phyloP scores from a whole-genome alignment of 2,888 invertebrate genomes.

The Drosophila mercatorum region DNA sequence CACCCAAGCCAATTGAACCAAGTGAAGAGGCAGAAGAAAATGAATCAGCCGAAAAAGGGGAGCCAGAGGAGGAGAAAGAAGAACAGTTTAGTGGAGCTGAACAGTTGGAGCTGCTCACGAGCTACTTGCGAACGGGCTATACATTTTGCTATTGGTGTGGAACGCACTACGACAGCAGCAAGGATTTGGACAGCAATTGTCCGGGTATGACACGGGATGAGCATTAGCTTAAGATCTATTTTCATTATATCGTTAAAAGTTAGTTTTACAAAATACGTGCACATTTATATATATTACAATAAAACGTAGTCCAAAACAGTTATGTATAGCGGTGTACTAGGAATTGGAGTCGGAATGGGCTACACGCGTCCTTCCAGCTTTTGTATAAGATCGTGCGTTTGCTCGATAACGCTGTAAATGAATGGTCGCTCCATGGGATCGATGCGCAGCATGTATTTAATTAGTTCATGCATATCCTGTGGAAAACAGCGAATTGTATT shows the following conservation, averaged over 20 bases:
- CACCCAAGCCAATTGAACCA: conserved; percentile 66
- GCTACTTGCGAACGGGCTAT: conserved; percentile 89
- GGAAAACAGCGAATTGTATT: neutral
- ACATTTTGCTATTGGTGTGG: conserved; percentile 93
- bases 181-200: conserved; percentile 88
- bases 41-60: conserved; percentile 81
- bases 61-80: conserved; percentile 63
- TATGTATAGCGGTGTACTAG: conserved; percentile 58
- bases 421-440: conserved; percentile 91
- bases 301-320: conserved; percentile 66
- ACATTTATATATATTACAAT: conserved; percentile 70
- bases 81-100: conserved; percentile 84
- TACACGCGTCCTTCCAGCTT: conserved; percentile 87
- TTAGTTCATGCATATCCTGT: conserved; percentile 89
- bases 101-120: conserved; percentile 87
- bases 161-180: conserved; percentile 87
- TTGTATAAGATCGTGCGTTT: conserved; percentile 86
- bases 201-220: conserved; percentile 88
- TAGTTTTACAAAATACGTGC: conserved; percentile 58
- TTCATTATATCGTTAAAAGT: conserved; percentile 19
- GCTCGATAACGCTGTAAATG: conserved; percentile 89
- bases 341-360: conserved; percentile 47
- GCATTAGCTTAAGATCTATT: conserved; percentile 84
- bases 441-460: conserved; percentile 89
- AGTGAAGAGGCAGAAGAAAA: conserved; percentile 35